Evolutionary conservation across 2,888 invertebrate genomes (phyloP), one percentile per base, ranked within the genome.

Genomic region (Endotricha flammealis): DNA sequence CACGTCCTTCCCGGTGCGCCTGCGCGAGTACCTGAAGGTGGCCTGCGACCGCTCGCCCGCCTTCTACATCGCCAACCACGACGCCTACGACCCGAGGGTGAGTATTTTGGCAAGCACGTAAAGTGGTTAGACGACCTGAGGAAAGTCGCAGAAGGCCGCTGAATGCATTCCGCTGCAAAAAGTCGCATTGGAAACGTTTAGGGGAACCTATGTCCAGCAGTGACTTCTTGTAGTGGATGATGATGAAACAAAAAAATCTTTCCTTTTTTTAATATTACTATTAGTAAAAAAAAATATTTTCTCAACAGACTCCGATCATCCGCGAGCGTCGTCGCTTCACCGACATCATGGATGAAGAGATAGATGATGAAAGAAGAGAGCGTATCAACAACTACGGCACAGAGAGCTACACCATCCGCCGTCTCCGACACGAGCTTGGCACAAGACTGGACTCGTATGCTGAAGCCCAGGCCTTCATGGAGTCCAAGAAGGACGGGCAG

Each of bases 301-400:
- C 40, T 32, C 32, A 25, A 2, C 66, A 94, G 95, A 91, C 93
- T 0, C 96, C 96, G 0, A 91, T 96, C 20, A 95, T 97, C 58
- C 91, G 94, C 32, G 97, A 97, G 75, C 90, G 97, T 41, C 91
- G 97, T 42, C 92, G 96, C 46, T 97, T 97, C 77, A 96, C 95
- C 1, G 97, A 97, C 69, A 91, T 97, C 8, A 96, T 97, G 96
- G 97, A 97, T 70, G 97, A 97, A 68, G 96, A 97, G 81, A 96
- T 97, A 43, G 95, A 95, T 57, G 96, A 96, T 73, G 96, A 97
- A 75, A 90, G 93, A 6, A 93, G 91, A 64, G 91, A 91, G 24
- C 88, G 95, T 37, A 95, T 95, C 64, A 93, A 91, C 74, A 90
- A 90, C 61, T 95, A 95, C 64, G 93, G 92, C 35, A 81, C 89